phyloP scores from a whole-genome alignment of 1,140 invertebrate genomes.

The Plutomurus gul region DNA sequence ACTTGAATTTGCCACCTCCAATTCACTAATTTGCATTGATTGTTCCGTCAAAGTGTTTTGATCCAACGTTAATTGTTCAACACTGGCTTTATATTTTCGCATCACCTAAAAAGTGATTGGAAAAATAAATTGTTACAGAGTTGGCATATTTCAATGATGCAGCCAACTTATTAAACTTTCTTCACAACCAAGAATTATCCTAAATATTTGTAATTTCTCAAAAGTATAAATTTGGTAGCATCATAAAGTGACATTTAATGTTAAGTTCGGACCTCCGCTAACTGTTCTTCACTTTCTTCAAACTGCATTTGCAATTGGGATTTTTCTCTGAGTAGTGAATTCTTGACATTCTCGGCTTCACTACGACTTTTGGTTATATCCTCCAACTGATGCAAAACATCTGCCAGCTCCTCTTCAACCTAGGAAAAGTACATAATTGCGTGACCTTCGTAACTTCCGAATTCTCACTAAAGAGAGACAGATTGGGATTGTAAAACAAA shows the following conservation, averaged over 20 bases:
- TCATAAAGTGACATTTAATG: not conserved
- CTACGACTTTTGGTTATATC: constrained; percentile 72
- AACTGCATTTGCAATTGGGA: constrained; percentile 79
- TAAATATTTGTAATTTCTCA: not conserved
- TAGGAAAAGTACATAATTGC: constrained; percentile 59
- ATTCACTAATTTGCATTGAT: constrained; percentile 74
- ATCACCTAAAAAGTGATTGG: constrained; percentile 65
- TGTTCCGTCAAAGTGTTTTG: constrained; percentile 80
- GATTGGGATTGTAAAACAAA: not conserved
- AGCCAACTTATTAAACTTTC: not conserved
- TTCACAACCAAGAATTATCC: not conserved
- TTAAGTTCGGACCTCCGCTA: constrained; percentile 69
- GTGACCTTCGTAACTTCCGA: constrained; percentile 18
- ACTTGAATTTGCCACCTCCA: constrained; percentile 75
- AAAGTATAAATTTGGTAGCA: not conserved
- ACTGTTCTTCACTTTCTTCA: constrained; percentile 90
- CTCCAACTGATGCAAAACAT: constrained; percentile 76
- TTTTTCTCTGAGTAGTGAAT: constrained; percentile 74
- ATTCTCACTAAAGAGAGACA: not conserved
- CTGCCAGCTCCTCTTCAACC: constrained; percentile 77
- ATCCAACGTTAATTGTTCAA: constrained; percentile 82
- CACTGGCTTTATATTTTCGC: constrained; percentile 88
- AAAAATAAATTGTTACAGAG: not conserved
- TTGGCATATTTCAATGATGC: too few relatives aligned
- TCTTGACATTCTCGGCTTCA: constrained; percentile 80